Percentiles rank a stretch among this genome's conserved stretches.
These are phyloP conservation scores for Butastur rufipennis DNA, from an alignment of 2,113 vertebrate species.

Conservation along the genomic window DNA sequence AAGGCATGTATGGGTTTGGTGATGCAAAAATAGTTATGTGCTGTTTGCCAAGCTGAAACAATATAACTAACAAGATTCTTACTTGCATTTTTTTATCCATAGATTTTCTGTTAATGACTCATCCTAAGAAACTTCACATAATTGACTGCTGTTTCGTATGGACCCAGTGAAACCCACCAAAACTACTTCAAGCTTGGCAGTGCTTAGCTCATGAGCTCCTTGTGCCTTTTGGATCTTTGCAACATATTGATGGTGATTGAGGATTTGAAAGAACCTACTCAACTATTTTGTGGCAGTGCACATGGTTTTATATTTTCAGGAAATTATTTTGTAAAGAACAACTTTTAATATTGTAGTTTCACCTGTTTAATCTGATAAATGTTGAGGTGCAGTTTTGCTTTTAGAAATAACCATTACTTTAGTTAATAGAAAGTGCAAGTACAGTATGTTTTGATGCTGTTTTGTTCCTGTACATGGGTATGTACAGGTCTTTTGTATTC, in stretches of 20 bases:
- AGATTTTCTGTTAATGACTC: slow-evolving; percentile 79
- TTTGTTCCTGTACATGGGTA: slow-evolving; percentile 67
- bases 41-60: neutral
- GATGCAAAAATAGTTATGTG: neutral
- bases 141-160: slow-evolving; percentile 63
- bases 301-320: slow-evolving; percentile 81
- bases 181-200: slow-evolving; percentile 75
- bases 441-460: slow-evolving; percentile 63
- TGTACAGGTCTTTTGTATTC: slow-evolving; percentile 67
- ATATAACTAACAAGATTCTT: neutral
- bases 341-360: slow-evolving; percentile 81
- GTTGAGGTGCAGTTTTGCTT: slow-evolving; percentile 71
- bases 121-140: slow-evolving; percentile 68
- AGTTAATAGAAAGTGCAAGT: slow-evolving; percentile 63
- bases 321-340: slow-evolving; percentile 81
- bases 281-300: slow-evolving; percentile 79
- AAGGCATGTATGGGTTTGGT: neutral
- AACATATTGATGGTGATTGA: slow-evolving; percentile 62
- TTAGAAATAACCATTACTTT: slow-evolving; percentile 71
- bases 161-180: slow-evolving; percentile 74
- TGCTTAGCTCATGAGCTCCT: slow-evolving; percentile 78
- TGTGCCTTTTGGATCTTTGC: slow-evolving; percentile 83
- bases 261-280: slow-evolving; percentile 73
- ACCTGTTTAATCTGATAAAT: slow-evolving; percentile 71
- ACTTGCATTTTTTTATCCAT: neutral